phyloP scores from a whole-genome alignment of 1,140 invertebrate species.

The Drosophila sproati region DNA sequence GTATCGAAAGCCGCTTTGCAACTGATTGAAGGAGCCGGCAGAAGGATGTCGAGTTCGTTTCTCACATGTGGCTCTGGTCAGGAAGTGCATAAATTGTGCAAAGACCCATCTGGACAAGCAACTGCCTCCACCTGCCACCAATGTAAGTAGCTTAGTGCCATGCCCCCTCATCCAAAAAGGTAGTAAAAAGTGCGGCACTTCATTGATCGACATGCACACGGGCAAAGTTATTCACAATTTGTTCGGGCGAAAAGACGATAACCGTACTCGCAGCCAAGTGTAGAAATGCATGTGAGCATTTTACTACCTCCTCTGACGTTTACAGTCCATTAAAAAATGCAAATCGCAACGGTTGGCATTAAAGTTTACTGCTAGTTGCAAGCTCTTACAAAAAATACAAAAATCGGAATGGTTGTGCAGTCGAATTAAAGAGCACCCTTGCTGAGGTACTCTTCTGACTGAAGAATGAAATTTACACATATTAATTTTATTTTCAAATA shows the following conservation, averaged over 20 bases:
- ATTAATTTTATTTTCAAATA: too few relatives aligned
- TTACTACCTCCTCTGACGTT: constrained; percentile 38
- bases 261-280: background rate
- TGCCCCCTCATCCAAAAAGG: constrained; percentile 3
- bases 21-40: constrained; percentile 41
- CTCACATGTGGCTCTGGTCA: constrained; percentile 55
- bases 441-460: too few relatives aligned
- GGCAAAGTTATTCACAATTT: constrained; percentile 65
- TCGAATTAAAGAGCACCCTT: too few relatives aligned
- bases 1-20: constrained; percentile 76
- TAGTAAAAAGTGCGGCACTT: constrained; percentile 56
- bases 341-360: constrained; percentile 45
- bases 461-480: too few relatives aligned
- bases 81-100: constrained; percentile 71
- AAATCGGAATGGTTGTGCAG: background rate
- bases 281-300: constrained; percentile 59
- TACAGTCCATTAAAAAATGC: constrained; percentile 75
- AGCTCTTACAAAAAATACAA: constrained; percentile 21
- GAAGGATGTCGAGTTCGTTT: background rate
- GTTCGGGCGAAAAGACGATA: constrained; percentile 66
- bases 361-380: constrained; percentile 50
- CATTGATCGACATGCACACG: constrained; percentile 58
- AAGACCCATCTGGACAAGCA: constrained; percentile 18
- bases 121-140: background rate
- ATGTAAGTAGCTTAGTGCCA: constrained; percentile 68